Evolutionary conservation across 2,888 invertebrate species (phyloP), one percentile per base, ranked within the genome.

Genomic region (Drosophila mimica): DNA sequence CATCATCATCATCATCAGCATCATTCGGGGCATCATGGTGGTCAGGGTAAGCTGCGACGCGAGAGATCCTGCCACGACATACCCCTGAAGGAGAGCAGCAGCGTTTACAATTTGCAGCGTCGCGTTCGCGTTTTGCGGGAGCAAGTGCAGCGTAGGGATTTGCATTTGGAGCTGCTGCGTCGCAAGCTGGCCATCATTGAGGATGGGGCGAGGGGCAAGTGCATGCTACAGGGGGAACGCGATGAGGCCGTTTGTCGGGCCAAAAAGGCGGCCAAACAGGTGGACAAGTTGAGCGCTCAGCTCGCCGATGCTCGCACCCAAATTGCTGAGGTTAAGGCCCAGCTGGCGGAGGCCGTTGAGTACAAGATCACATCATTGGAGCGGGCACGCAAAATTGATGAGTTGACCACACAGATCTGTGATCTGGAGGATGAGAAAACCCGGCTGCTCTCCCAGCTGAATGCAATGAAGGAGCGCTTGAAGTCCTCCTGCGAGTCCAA

Each of bases 91-190:
- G 97, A 97, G 95, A 92, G 82, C 70, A 90, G 85, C 74, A 91
- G 88, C 46, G 70, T 91, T 96, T 98, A 98, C 93, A 97, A 97
- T 91, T 60, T 98, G 46, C 98, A 98, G 93, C 94, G 98, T 71
- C 95, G 98, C 76, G 96, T 98, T 43, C 95, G 98, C 80, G 96
- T 96, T 9, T 93, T 98, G 17, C 95, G 98, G 58, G 98, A 98
- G 91, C 98, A 99, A 92, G 94, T 98, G 36, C 98, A 98, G 91
- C 95, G 98, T 67, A 96, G 98, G 88, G 99, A 99, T 91, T 94
- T 98, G 48, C 98, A 99, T 92, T 94, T 98, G 90, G 98, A 99
- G 93, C 94, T 98, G 70, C 94, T 98, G 56, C 94, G 98, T 51
- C 96, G 98, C 82, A 99, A 99, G 93, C 94, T 98, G 61, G 96